Evolutionary conservation across 1,140 invertebrate species (phyloP).

Genomic region (Cepaea nemoralis): DNA sequence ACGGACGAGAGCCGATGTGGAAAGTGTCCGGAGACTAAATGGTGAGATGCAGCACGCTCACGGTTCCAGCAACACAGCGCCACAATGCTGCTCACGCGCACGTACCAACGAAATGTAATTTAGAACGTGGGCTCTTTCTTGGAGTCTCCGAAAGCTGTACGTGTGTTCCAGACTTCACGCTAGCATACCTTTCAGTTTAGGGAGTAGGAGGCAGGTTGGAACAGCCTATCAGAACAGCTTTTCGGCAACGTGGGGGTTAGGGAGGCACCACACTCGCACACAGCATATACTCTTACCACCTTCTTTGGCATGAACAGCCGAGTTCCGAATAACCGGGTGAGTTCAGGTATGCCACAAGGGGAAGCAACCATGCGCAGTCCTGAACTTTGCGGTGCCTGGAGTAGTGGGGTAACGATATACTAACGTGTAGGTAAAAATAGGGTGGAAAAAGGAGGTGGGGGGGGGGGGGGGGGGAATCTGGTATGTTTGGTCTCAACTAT

Average conservation of each 20-base stretch:
- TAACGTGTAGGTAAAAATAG: no score
- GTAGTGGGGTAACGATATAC: no score
- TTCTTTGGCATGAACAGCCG: slow-evolving; percentile 49
- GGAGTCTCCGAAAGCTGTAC: not conserved
- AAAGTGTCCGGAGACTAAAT: not conserved
- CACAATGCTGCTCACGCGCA: not conserved
- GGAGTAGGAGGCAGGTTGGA: slow-evolving; percentile 9
- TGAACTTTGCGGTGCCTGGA: no score
- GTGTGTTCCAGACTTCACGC: not conserved
- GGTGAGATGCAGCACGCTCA: not conserved
- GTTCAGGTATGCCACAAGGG: not conserved
- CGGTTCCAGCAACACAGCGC: not conserved
- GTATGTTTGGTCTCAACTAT: no score
- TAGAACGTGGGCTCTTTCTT: not conserved
- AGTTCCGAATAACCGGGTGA: not conserved
- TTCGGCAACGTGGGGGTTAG: not conserved
- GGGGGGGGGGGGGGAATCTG: no score
- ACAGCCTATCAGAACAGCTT: slow-evolving; percentile 39
- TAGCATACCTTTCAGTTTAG: not conserved
- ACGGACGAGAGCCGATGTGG: slow-evolving; percentile 2
- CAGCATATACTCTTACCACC: slow-evolving; percentile 47
- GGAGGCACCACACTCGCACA: slow-evolving; percentile 6
- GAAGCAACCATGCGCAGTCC: not conserved
- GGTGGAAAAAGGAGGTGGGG: no score
- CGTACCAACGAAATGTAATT: not conserved